phyloP scores from a whole-genome alignment of 2,888 invertebrate species.

The Acanthoscelides obtectus region DNA sequence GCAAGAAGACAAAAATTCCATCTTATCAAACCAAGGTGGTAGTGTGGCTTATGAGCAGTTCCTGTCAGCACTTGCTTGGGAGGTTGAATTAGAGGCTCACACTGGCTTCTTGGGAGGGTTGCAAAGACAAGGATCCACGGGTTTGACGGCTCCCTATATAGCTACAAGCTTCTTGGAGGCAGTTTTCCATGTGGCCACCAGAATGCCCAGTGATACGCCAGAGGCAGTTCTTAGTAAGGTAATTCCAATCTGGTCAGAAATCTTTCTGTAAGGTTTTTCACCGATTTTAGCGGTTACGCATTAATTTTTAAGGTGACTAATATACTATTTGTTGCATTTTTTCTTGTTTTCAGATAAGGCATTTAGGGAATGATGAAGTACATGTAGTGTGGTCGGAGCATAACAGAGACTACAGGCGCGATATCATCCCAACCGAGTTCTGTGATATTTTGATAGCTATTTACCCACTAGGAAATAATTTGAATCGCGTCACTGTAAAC shows the following conservation, averaged over 20 bases:
- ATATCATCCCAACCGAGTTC: constrained; percentile 98
- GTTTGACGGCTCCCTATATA: constrained; percentile 90
- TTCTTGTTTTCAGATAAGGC: constrained; percentile 66
- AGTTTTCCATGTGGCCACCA: constrained; percentile 95
- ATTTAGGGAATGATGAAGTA: constrained; percentile 96
- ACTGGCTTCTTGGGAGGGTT: constrained; percentile 93
- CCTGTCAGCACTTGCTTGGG: constrained; percentile 69
- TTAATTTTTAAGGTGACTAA: too few species aligned
- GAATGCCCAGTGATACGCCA: constrained; percentile 88
- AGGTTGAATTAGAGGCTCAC: constrained; percentile 89
- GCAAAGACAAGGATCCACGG: constrained; percentile 84
- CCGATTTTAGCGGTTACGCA: too few species aligned
- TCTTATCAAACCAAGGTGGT: constrained; percentile 84
- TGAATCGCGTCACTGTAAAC: constrained; percentile 84
- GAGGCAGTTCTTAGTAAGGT: constrained; percentile 85
- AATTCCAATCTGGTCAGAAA: constrained; percentile 8
- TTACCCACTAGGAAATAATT: constrained; percentile 83
- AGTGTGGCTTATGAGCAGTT: constrained; percentile 88
- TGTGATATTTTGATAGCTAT: constrained; percentile 97
- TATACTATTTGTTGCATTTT: too few species aligned
- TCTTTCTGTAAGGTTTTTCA: too few species aligned
- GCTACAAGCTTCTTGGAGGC: constrained; percentile 92
- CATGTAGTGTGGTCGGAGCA: constrained; percentile 99
- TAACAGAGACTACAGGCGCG: constrained; percentile 88
- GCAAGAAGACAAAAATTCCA: constrained; percentile 94